Evolutionary conservation across 2,113 vertebrate species (phyloP).

Genomic region (Acanthochromis polyacanthus): DNA sequence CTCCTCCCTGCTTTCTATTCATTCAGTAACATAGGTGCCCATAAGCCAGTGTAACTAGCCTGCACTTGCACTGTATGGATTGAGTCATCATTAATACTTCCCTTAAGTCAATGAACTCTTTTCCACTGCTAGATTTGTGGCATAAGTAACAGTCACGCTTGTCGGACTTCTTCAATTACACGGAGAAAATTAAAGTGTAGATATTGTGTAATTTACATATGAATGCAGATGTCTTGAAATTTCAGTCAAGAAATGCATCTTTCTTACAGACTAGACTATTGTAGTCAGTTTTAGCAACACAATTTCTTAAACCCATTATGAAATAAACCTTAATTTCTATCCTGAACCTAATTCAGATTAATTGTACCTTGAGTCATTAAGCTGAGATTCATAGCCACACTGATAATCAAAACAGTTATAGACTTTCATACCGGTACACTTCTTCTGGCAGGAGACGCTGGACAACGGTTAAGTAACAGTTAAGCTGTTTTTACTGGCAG

Average conservation of each 20-base stretch:
- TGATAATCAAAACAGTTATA: background rate
- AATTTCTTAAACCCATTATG: too few relatives aligned
- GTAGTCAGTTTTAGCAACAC: too few relatives aligned
- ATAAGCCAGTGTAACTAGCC: conserved; percentile 1
- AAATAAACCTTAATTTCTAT: too few relatives aligned
- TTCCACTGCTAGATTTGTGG: background rate
- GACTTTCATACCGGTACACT: background rate
- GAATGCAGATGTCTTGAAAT: too few relatives aligned
- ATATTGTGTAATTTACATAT: background rate
- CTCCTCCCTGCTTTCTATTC: background rate
- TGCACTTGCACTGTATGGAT: background rate
- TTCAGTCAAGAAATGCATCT: too few relatives aligned
- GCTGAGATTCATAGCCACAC: too few relatives aligned
- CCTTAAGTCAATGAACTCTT: background rate
- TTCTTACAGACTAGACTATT: too few relatives aligned
- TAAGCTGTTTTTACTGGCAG: conserved; percentile 1
- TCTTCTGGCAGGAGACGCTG: background rate
- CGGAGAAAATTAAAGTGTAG: background rate
- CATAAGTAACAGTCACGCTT: background rate
- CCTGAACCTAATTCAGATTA: too few relatives aligned
- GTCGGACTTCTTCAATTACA: background rate
- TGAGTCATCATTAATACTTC: conserved; percentile 8
- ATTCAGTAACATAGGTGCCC: conserved; percentile 2
- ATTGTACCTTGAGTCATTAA: too few relatives aligned
- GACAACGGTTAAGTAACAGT: conserved; percentile 15